Evolutionary conservation across 2,113 vertebrate genomes (phyloP).

Genomic region (Sorex araneus): DNA sequence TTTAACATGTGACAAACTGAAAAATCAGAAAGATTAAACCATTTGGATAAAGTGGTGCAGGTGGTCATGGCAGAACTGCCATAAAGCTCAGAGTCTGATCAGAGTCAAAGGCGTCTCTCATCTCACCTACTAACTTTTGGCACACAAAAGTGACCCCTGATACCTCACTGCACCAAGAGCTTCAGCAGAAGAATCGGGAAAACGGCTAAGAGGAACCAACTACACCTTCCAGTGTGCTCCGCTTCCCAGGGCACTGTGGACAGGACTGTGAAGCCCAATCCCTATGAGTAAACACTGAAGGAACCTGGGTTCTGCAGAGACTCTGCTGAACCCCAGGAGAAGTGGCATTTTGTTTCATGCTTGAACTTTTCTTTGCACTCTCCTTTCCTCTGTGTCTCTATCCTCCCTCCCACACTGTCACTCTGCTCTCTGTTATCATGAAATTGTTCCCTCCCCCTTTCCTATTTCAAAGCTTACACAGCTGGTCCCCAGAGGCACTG

Average conservation of each 20-base stretch:
- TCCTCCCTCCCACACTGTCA: background rate
- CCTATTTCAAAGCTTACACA: slow-evolving; percentile 19
- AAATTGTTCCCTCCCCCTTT: background rate
- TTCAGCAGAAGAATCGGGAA: background rate
- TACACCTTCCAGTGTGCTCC: background rate
- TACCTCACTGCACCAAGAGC: background rate
- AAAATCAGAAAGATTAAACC: background rate
- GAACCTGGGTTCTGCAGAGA: background rate
- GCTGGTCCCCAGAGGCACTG: slow-evolving; percentile 34
- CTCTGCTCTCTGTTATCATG: background rate
- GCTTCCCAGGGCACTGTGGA: background rate
- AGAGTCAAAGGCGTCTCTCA: background rate
- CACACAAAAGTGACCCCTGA: background rate
- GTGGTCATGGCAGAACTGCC: background rate
- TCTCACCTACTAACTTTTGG: background rate
- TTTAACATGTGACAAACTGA: slow-evolving; percentile 9
- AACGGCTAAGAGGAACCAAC: background rate
- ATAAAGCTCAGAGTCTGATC: background rate
- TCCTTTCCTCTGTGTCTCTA: background rate
- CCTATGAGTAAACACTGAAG: background rate
- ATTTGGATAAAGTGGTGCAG: background rate
- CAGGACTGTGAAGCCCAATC: background rate
- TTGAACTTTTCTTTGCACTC: background rate
- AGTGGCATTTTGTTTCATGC: background rate
- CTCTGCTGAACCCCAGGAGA: background rate